These are phyloP conservation scores for Agrenia bidenticulata DNA, from an alignment of 2,888 invertebrate species.

Conservation along the genomic window DNA sequence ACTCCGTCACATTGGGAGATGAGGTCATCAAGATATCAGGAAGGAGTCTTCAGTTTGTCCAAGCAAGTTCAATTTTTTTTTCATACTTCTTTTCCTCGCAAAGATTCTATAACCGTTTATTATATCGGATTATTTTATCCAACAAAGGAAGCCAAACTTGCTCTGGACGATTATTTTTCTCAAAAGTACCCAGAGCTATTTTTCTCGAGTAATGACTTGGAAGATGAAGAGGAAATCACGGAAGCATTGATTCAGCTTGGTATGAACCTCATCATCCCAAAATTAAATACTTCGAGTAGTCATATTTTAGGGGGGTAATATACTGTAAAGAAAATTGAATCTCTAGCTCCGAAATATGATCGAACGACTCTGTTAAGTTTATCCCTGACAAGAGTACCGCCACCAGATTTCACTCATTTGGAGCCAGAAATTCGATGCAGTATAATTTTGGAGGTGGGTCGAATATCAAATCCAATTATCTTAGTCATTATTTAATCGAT, in stretches of 20 bases:
- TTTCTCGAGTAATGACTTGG: slow-evolving; percentile 30
- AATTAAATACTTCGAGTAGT: neutral
- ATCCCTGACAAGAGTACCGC: slow-evolving; percentile 22
- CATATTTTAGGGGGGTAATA: too few relatives aligned
- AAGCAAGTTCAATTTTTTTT: slow-evolving; percentile 65
- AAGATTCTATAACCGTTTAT: neutral
- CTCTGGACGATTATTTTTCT: slow-evolving; percentile 79
- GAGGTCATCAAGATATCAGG: slow-evolving; percentile 84
- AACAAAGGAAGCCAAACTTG: slow-evolving; percentile 80
- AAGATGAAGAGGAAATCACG: slow-evolving; percentile 33
- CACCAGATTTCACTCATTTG: slow-evolving; percentile 46
- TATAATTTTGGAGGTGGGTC: slow-evolving; percentile 43
- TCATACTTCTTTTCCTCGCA: too few relatives aligned
- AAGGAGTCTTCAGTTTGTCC: slow-evolving; percentile 77
- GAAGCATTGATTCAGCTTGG: slow-evolving; percentile 2
- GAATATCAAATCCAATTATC: too few relatives aligned
- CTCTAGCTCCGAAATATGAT: slow-evolving; percentile 31
- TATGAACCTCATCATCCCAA: neutral
- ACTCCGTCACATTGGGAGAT: slow-evolving; percentile 80
- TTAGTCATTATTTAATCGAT: too few relatives aligned
- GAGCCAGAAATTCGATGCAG: slow-evolving; percentile 36
- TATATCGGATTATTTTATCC: too few relatives aligned
- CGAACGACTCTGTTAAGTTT: slow-evolving; percentile 39
- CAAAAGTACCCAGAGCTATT: slow-evolving; percentile 47
- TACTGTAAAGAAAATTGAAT: too few relatives aligned